phyloP scores from a whole-genome alignment of 1,140 invertebrate genomes.

The Paraescarpia echinospica region DNA sequence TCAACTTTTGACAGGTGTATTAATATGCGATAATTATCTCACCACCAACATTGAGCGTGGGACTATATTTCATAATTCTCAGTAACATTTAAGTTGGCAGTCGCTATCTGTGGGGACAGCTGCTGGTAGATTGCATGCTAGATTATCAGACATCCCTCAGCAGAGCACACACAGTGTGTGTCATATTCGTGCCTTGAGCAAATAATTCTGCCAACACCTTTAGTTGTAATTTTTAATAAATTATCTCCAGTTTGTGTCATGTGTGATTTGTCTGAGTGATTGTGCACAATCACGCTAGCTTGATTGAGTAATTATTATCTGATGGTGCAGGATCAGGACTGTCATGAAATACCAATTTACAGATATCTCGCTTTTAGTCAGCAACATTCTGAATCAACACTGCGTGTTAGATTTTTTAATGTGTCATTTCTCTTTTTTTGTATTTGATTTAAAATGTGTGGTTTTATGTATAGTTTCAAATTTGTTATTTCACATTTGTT shows the following conservation, averaged over 20 bases:
- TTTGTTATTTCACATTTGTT: background rate
- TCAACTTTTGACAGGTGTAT: background rate
- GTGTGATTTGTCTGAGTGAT: background rate
- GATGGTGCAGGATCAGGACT: background rate
- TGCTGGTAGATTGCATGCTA: background rate
- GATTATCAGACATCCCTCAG: background rate
- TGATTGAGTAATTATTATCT: background rate
- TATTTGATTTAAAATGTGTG: background rate
- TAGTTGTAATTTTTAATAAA: background rate
- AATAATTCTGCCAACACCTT: constrained; percentile 1
- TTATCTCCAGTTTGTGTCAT: background rate
- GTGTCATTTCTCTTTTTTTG: background rate
- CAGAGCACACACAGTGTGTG: background rate
- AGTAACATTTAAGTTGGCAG: background rate
- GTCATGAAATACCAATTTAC: background rate
- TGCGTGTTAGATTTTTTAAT: background rate
- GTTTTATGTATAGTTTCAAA: background rate
- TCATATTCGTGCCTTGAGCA: background rate
- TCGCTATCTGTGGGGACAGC: background rate
- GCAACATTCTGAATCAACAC: background rate
- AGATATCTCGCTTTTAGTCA: background rate
- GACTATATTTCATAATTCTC: background rate
- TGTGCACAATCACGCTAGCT: background rate
- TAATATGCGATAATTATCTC: background rate
- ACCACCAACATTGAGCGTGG: background rate